These are phyloP conservation scores for Malurus alboscapulatus DNA, from an alignment of 2,113 vertebrate genomes.

Conservation along the genomic window DNA sequence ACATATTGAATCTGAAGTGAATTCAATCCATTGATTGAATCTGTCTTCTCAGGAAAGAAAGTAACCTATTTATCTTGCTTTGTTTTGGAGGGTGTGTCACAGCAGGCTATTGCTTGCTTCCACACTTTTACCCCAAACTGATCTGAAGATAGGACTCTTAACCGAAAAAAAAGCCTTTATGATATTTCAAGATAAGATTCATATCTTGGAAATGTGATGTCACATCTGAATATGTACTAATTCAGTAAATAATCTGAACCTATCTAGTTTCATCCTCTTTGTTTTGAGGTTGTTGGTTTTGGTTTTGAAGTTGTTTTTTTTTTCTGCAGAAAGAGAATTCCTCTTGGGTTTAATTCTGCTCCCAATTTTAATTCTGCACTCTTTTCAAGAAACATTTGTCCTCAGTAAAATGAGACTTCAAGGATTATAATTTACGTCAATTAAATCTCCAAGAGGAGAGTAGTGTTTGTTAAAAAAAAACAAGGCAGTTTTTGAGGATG, in stretches of 20 bases:
- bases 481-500: not conserved
- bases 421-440: not conserved
- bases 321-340: not conserved
- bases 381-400: not conserved
- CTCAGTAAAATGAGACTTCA: not conserved
- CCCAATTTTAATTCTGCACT: not conserved
- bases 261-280: not conserved
- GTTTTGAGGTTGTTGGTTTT: not conserved
- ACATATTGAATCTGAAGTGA: too few species aligned
- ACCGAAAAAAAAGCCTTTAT: not conserved
- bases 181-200: not conserved
- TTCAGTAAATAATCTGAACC: not conserved
- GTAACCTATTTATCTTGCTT: not conserved
- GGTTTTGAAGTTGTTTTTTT: not conserved
- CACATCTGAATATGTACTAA: not conserved
- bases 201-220: not conserved
- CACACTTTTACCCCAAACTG: not conserved
- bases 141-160: not conserved
- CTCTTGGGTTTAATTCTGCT: not conserved
- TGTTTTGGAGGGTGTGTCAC: not conserved
- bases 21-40: not conserved
- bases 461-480: not conserved
- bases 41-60: not conserved
- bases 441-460: not conserved
- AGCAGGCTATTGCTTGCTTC: not conserved